These are phyloP conservation scores for Sylvilagus bachmani DNA, from an alignment of 2,113 vertebrate species.

Conservation along the genomic window DNA sequence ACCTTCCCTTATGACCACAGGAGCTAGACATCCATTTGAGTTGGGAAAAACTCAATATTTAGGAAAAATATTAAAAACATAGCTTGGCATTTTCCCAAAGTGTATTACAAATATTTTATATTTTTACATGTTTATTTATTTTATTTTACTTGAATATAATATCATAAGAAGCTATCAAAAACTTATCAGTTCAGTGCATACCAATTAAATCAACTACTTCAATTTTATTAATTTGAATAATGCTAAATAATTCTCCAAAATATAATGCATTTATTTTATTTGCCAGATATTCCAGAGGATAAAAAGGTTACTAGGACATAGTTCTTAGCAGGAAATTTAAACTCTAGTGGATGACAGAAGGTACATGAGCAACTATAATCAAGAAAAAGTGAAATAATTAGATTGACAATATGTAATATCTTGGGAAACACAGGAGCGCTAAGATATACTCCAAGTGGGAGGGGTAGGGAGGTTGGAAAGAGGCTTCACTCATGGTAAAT, in stretches of 20 bases:
- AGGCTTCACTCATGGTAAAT: not conserved
- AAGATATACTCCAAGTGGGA: not conserved
- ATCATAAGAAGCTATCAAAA: not conserved
- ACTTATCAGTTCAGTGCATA: not conserved
- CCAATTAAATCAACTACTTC: not conserved
- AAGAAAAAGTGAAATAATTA: not conserved
- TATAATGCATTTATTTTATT: not conserved
- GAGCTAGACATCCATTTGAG: not conserved
- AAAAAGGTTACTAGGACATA: not conserved
- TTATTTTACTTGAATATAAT: not conserved
- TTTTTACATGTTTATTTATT: too few relatives aligned
- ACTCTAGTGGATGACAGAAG: not conserved
- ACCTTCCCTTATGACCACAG: not conserved
- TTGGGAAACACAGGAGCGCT: not conserved
- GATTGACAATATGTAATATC: not conserved
- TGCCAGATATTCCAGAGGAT: not conserved
- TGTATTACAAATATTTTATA: too few relatives aligned
- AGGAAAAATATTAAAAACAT: not conserved
- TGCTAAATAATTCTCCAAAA: not conserved
- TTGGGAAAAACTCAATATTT: not conserved
- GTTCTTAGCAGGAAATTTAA: not conserved
- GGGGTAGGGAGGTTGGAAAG: not conserved
- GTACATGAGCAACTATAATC: not conserved
- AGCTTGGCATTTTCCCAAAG: not conserved
- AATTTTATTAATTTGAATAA: not conserved